Conservation (phyloP, 1,140 invertebrate species). For the Piezodorus guildinii region DNA sequence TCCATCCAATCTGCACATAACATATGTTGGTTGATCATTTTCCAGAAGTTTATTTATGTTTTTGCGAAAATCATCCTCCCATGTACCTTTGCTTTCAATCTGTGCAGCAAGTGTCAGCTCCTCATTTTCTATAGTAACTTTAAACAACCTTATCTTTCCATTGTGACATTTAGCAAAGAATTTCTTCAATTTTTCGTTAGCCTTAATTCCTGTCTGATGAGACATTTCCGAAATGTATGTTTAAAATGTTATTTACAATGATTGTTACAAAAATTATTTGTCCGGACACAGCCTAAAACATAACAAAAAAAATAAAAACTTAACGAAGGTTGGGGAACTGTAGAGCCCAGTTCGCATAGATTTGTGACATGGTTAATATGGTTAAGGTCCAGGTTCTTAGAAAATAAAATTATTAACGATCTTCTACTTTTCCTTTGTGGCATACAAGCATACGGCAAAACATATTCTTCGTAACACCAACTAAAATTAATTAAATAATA, state of each 20-base stretch:
- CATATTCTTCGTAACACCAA: too few relatives aligned
- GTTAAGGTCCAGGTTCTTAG: too few relatives aligned
- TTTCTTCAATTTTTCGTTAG: slow-evolving; percentile 66
- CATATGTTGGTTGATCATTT: slow-evolving; percentile 83
- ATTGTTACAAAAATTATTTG: slow-evolving; percentile 4
- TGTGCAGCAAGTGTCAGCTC: slow-evolving; percentile 57
- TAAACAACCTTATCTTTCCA: slow-evolving; percentile 65
- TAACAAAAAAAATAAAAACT: slow-evolving; percentile 1
- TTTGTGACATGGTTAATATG: too few relatives aligned
- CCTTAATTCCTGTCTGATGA: slow-evolving; percentile 66
- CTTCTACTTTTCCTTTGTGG: too few relatives aligned
- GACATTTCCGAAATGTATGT: slow-evolving; percentile 42
- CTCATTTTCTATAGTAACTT: slow-evolving; percentile 79
- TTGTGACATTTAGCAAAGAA: slow-evolving; percentile 72
- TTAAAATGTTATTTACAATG: neutral
- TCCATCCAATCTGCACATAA: slow-evolving; percentile 78
- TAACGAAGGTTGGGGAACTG: neutral
- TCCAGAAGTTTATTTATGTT: slow-evolving; percentile 63
- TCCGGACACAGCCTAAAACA: slow-evolving; percentile 8
- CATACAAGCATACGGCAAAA: too few relatives aligned
- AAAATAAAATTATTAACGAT: too few relatives aligned
- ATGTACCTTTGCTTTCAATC: slow-evolving; percentile 54
- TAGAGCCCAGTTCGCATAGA: too few relatives aligned
- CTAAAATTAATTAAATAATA: too few relatives aligned
- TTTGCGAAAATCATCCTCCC: slow-evolving; percentile 82